Conservation (phyloP, 2,797 vertebrate species). For the Momotus momota region DNA sequence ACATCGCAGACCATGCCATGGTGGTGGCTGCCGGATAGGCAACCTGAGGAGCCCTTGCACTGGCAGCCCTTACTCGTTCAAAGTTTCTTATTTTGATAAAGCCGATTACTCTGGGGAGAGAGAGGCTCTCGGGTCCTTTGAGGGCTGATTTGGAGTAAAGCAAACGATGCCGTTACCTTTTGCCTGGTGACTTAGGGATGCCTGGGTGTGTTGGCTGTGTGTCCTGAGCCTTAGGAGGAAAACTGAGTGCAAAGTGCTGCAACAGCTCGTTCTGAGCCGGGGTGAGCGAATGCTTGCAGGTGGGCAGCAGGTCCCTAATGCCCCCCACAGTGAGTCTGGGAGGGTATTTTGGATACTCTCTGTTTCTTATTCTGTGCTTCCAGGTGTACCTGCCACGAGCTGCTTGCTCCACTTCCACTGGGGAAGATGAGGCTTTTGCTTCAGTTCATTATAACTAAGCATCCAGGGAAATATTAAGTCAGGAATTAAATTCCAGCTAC, state of each 20-base stretch:
- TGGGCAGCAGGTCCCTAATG: fast-evolving
- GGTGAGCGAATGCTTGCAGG: neutral
- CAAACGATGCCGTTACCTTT: neutral
- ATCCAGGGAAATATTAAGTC: neutral
- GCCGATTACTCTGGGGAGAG: neutral
- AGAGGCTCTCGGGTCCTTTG: neutral
- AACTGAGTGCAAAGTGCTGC: neutral
- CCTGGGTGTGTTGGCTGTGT: fast-evolving
- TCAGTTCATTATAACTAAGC: neutral
- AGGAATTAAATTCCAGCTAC: conserved; percentile 19
- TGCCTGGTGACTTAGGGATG: neutral
- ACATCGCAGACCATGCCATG: fast-evolving
- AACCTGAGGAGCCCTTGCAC: neutral
- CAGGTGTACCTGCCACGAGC: neutral
- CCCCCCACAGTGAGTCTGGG: neutral
- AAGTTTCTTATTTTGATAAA: neutral
- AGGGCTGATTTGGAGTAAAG: neutral
- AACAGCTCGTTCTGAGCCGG: fast-evolving
- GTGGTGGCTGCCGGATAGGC: neutral
- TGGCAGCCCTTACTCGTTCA: neutral
- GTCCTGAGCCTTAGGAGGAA: neutral
- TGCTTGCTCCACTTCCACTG: neutral
- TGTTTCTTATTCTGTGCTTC: fast-evolving
- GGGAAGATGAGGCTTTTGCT: neutral
- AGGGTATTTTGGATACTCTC: neutral